Evolutionary conservation across 2,888 invertebrate genomes (phyloP), one percentile per base, ranked within the genome.

Genomic region (Machimus rusticus): DNA sequence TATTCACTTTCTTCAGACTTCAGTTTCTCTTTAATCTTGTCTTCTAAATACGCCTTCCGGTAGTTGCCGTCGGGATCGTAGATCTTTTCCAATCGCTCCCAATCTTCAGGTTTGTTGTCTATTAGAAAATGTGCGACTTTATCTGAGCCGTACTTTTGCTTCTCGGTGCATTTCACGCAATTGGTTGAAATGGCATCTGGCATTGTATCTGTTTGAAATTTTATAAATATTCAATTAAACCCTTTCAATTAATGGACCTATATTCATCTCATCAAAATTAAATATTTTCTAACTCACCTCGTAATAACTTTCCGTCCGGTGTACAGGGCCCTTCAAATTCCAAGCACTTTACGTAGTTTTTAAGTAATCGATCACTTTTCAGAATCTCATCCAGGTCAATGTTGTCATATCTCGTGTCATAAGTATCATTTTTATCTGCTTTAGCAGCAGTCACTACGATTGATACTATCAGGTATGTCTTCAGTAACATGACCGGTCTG

Each of bases 131-230:
- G 94, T 90, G 95, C 95, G 14, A 96, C 95, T 90, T 94, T 94
- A 82, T 95, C 94, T 1, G 96, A 94, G 3, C 95, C 95, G 77
- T 93, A 93, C 78, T 93, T 94, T 91, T 96, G 96, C 89, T 94
- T 94, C 55, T 94, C 94, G 12, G 94, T 95, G 90, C 96, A 96
- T 91, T 95, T 96, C 81, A 91, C 92, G 90, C 96, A 96, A 89
- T 95, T 94, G 74, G 95, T 95, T 89, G 93, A 93, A 86, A 96
- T 94, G 0, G 96, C 96, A 90, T 96, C 96, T 0, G 96, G 96
- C 77, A 96, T 93, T 89, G 95, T 95, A 87, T 93, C 96, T 96
- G 92, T 89, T 89, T 2, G 34, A 46, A 37, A 74, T 19, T 34
- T 74, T 0, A 88, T 85, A n/a, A 14, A 88, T 1, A 28, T 87